Evolutionary conservation across 2,797 vertebrate genomes (phyloP), one percentile per base, ranked within the genome.

Genomic region (Hozukius guyotensis): DNA sequence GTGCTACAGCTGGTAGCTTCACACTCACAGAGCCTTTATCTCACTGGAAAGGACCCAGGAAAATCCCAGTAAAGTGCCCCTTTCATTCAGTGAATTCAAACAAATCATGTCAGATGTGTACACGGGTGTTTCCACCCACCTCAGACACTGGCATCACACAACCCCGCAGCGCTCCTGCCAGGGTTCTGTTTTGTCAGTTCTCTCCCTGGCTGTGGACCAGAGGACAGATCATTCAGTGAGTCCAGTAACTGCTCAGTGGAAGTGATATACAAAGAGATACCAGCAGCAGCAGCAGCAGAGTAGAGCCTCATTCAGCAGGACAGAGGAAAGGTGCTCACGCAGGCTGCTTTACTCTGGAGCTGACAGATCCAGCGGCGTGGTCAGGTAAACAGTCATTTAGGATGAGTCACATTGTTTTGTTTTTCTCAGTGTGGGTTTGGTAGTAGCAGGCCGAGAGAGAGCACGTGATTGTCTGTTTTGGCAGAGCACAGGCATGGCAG

Each of bases 381-480:
- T 90, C 91, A 93, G 92, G 92, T 95, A 94, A 94, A 94, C 89
- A 95, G 90, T 93, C 82, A 91, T 93, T 89, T 89, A 67, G 77
- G 88, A 86, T 95, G 94, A 95, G 91, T 95, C 94, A 94, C 64
- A 60, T 32, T 92, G 90, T 92, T 95, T 91, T 94, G 86, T 89
- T 89, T 90, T 76, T 84, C 31, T 68, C 67, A 8, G n/a, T 73
- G 79, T 3, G 63, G 79, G 69, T 75, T 81, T 70, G 77, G 90
- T 88, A 80, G 90, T 88, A 86, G 89, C 65, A 22, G 83, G 72
- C 75, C 8, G 1, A 73, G 82, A 80, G 57, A 73, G 83, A 80
- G 57, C 91, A 91, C 29, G 82, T 91, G 91, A 92, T 69, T 8
- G 6, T 72, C 75, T 91, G 87, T 90, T 90, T 88, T 90, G 88